phyloP scores from a whole-genome alignment of 2,797 vertebrate genomes.

The Chrosomus eos region DNA sequence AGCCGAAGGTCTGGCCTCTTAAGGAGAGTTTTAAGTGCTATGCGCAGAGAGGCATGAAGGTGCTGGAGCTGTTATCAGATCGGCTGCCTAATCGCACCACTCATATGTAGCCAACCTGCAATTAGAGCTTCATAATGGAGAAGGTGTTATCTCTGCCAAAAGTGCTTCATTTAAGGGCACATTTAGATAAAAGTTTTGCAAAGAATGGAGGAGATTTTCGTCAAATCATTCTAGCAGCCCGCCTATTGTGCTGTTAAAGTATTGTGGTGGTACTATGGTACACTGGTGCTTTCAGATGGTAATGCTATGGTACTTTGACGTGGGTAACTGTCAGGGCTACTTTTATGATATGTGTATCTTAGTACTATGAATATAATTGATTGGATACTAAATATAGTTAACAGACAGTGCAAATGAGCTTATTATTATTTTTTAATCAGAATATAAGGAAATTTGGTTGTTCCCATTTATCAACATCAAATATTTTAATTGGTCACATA shows the following conservation, averaged over 20 bases:
- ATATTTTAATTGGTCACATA: neutral
- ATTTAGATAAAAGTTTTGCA: conserved; percentile 43
- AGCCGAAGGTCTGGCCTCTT: conserved; percentile 43
- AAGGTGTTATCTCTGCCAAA: conserved; percentile 56
- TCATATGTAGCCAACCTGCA: conserved; percentile 57
- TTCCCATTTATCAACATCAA: neutral
- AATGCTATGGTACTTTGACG: neutral
- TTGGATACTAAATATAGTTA: neutral
- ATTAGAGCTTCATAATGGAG: conserved; percentile 63
- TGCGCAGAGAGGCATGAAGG: conserved; percentile 47
- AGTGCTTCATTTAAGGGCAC: conserved; percentile 46
- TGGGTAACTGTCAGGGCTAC: neutral
- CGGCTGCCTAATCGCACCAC: conserved; percentile 56
- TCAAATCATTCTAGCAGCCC: conserved; percentile 7
- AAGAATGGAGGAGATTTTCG: conserved; percentile 33
- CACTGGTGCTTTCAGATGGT: neutral
- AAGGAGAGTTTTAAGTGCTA: conserved; percentile 58
- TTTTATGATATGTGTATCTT: neutral
- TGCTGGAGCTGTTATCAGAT: conserved; percentile 59
- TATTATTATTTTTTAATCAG: neutral
- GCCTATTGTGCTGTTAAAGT: neutral
- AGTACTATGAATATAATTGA: neutral
- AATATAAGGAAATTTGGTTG: too few species aligned
- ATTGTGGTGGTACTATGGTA: neutral
- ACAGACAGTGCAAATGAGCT: neutral